Percentiles rank a stretch among this genome's conserved stretches.
Conservation (phyloP, 1,140 invertebrate species). For the Plectus sambesii region DNA sequence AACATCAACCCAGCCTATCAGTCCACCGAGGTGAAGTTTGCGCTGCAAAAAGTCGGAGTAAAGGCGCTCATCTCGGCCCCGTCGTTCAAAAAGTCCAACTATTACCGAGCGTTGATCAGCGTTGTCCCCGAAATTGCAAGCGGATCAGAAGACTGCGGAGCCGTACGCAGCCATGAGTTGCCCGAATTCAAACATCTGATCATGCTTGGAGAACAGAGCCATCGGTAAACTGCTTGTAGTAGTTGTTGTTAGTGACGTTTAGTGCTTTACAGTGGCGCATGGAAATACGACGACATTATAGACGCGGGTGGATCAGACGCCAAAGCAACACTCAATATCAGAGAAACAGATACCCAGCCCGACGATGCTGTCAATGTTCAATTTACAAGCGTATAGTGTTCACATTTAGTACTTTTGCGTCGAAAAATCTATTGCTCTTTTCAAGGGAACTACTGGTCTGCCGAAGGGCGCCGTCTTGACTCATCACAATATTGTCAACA, state of each 20-base stretch:
- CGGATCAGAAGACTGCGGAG: conserved; percentile 24
- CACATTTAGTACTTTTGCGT: background rate
- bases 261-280: conserved; percentile 36
- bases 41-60: conserved; percentile 53
- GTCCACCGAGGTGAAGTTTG: conserved; percentile 63
- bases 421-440: too few relatives aligned
- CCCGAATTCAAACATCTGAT: conserved; percentile 41
- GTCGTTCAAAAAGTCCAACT: conserved; percentile 40
- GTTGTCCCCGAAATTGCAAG: conserved; percentile 37
- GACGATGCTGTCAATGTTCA: conserved; percentile 43
- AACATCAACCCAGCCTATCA: conserved; percentile 73
- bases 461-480: conserved; percentile 75
- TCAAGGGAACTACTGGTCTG: conserved; percentile 65
- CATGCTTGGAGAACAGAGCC: conserved; percentile 38
- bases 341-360: conserved; percentile 48
- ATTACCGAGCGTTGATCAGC: conserved; percentile 31
- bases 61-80: conserved; percentile 39
- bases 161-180: conserved; percentile 29
- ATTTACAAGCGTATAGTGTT: conserved; percentile 36
- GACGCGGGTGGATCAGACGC: conserved; percentile 46
- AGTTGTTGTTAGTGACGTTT: background rate
- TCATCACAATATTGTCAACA: conserved; percentile 74
- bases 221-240: conserved; percentile 25
- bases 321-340: conserved; percentile 45
- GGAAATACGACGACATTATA: conserved; percentile 39